A percentile compares a stretch with the other conserved stretches of the same genome.
These are phyloP conservation scores for Lepidocyrtinus sp. DNA, from an alignment of 2,888 invertebrate species.

Conservation along the genomic window DNA sequence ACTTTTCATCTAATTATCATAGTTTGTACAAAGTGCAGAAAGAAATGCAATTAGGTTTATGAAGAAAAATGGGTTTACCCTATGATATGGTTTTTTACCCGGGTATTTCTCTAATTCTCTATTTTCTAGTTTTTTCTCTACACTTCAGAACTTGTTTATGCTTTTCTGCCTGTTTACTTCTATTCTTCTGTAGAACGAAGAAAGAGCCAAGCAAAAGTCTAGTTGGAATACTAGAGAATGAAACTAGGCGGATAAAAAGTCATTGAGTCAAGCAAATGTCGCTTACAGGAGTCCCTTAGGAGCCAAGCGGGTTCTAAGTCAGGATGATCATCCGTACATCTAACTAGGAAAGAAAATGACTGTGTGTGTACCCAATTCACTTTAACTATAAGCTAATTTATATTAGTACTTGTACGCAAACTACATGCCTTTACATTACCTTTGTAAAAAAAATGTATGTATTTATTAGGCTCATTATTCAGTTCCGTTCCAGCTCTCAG, in stretches of 20 bases:
- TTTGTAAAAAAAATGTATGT: too few relatives aligned
- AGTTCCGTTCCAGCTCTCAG: too few relatives aligned
- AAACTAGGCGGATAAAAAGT: slow-evolving; percentile 54
- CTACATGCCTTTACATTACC: too few relatives aligned
- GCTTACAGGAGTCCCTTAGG: slow-evolving; percentile 62
- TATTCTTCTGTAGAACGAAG: slow-evolving; percentile 5
- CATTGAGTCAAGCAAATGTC: slow-evolving; percentile 64
- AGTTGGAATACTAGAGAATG: slow-evolving; percentile 17
- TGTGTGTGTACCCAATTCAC: not conserved
- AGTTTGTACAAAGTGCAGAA: slow-evolving; percentile 67
- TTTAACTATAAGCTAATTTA: not conserved
- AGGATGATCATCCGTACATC: slow-evolving; percentile 27
- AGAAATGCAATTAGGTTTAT: slow-evolving; percentile 70
- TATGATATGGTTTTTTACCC: slow-evolving; percentile 1
- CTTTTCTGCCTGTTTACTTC: not conserved
- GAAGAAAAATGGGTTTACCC: slow-evolving; percentile 67
- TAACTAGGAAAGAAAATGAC: slow-evolving; percentile 14
- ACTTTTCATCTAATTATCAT: slow-evolving; percentile 61
- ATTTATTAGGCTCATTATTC: too few relatives aligned
- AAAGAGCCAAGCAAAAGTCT: slow-evolving; percentile 32
- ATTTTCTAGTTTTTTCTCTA: not conserved
- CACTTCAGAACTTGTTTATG: not conserved
- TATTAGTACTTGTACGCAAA: not conserved
- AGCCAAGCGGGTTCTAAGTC: slow-evolving; percentile 47
- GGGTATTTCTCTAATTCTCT: slow-evolving; percentile 23